Percentiles rank a stretch among this genome's conserved stretches.
phyloP scores from a whole-genome alignment of 2,113 vertebrate species.

The Saccopteryx bilineata region DNA sequence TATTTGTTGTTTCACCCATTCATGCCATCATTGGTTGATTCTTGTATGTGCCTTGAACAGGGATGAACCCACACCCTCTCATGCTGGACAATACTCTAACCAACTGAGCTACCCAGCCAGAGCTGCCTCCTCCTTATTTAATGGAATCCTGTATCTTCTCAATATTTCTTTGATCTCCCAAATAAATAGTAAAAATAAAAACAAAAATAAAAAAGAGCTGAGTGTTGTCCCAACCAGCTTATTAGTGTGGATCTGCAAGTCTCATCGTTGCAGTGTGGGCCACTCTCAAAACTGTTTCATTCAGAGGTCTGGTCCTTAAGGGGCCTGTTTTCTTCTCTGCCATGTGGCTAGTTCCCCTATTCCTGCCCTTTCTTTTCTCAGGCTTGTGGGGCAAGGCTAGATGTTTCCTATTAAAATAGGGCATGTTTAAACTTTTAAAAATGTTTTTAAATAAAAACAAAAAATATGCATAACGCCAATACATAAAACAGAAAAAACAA shows the following conservation, averaged over 20 bases:
- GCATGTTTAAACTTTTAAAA: not conserved
- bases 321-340: not conserved
- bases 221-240: not conserved
- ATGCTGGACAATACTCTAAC: no score
- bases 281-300: not conserved
- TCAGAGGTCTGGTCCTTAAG: not conserved
- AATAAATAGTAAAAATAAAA: not conserved
- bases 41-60: no score
- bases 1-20: no score
- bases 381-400: not conserved
- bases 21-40: no score
- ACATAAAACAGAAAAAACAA: not conserved
- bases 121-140: not conserved
- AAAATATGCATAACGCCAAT: not conserved
- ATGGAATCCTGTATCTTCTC: not conserved
- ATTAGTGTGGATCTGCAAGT: not conserved
- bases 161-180: not conserved
- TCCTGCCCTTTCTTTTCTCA: not conserved
- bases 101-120: no score
- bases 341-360: not conserved
- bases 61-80: no score
- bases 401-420: not conserved
- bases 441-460: not conserved
- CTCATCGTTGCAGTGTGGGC: not conserved
- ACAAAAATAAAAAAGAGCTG: not conserved